A percentile compares a stretch with the other conserved stretches of the same genome.
These are phyloP conservation scores for Paramuricea clavata DNA, from an alignment of 92 coral and sea anemone species.

Conservation along the genomic window DNA sequence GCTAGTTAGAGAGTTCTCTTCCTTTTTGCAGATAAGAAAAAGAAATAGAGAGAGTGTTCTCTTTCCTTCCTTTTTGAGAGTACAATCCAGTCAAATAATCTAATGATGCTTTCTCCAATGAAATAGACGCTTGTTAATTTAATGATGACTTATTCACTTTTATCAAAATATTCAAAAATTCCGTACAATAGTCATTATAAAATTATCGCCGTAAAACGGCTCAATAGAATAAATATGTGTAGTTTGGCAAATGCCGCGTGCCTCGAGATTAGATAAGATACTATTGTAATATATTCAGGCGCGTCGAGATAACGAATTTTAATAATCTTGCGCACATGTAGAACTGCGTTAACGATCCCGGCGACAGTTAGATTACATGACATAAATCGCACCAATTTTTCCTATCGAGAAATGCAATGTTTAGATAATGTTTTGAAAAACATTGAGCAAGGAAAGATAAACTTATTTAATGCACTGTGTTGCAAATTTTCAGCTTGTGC, in stretches of 20 bases:
- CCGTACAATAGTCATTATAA: not conserved
- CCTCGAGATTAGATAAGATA: not conserved
- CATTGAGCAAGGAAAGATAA: not conserved
- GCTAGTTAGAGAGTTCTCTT: too few relatives aligned
- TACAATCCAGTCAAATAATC: not conserved
- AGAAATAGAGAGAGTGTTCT: too few relatives aligned
- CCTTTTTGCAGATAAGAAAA: too few relatives aligned
- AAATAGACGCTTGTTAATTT: not conserved
- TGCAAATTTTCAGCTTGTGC: too few relatives aligned
- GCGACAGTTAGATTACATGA: not conserved
- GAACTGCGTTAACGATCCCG: not conserved
- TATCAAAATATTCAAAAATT: not conserved
- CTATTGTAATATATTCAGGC: not conserved
- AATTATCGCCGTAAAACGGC: not conserved
- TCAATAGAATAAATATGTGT: not conserved
- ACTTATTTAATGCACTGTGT: too few relatives aligned
- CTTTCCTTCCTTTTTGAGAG: too few relatives aligned
- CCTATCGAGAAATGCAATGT: too few relatives aligned
- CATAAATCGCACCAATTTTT: not conserved
- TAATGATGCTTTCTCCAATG: not conserved
- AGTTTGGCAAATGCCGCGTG: not conserved
- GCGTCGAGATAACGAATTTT: not conserved
- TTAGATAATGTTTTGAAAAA: too few relatives aligned
- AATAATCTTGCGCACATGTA: slow-evolving; percentile 3
- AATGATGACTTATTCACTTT: not conserved